Percentiles rank a stretch among this genome's conserved stretches.
Conservation (phyloP, 2,797 vertebrate genomes). For the Cossypha heuglini region DNA sequence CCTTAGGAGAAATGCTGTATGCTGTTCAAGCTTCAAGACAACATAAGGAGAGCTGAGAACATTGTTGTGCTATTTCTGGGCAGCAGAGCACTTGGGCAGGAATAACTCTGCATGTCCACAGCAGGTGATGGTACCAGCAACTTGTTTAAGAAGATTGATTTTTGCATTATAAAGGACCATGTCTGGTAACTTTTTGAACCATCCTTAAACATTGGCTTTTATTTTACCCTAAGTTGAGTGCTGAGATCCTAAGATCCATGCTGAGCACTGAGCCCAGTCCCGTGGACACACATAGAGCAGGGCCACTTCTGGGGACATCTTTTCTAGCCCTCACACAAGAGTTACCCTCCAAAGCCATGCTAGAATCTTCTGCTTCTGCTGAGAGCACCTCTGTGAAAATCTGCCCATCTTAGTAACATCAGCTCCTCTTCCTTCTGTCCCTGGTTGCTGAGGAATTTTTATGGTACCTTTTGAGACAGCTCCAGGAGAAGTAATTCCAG, state of each 20-base stretch:
- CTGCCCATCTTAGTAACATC: background rate
- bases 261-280: background rate
- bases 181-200: background rate
- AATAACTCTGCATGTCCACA: background rate
- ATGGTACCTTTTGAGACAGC: background rate
- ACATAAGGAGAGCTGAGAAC: background rate
- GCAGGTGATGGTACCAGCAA: background rate
- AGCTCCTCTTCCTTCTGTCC: background rate
- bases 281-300: background rate
- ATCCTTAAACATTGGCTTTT: background rate
- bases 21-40: background rate
- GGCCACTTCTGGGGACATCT: background rate
- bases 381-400: background rate
- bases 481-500: background rate
- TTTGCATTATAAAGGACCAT: background rate
- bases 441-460: background rate
- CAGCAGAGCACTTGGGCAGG: background rate
- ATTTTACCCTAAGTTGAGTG: background rate
- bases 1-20: background rate
- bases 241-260: accelerated
- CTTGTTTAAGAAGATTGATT: background rate
- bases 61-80: background rate
- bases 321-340: background rate
- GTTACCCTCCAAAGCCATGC: background rate
- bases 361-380: background rate